Base-by-base conservation (phyloP, 2,888 invertebrate genomes). In the Ophion obscuratus region DNA sequence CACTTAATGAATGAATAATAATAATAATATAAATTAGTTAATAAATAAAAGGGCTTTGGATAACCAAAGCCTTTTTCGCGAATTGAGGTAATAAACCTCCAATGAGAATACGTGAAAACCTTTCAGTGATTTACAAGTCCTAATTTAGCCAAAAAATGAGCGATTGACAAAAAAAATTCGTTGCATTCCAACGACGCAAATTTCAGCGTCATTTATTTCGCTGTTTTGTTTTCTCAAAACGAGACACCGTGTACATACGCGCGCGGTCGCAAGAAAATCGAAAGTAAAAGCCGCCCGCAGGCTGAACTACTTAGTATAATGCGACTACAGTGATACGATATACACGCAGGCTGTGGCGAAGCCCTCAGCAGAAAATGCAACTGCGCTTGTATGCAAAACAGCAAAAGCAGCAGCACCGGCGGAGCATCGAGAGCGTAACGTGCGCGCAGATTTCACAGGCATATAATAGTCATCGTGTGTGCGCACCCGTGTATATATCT, bases 251-350 rank as follows among this genome's bases (percentile, higher is more conserved):
- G 73, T 24, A 70, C 24, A 64, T 76, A 75, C 64, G 57, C 74
- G 80, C 77, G 83, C 79, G 74, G 87, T 87, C 87, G 88, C 89
- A 89, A 91, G 92, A 91, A 92, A 92, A 92, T 92, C 90, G 92
- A 92, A 91, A 92, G 92, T 92, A 91, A 90, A 90, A 89, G 90
- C 90, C 91, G 89, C 88, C 89, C 88, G 88, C 80, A 87, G 85
- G 88, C 71, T 74, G 85, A 83, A 74, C 83, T 83, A 80, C 85
- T 83, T 89, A 87, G 91, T 90, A 91, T 90, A 91, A 91, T 91
- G 86, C 81, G 89, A 87, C 89, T 90, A 61, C 11, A 61, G 87
- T 88, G 68, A 78, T 62, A 64, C 40, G 47, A 53, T 31, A 20
- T 62, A 10, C 7, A 59, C n/a, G 61, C 74, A 64, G 64, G 73